Percentiles rank a stretch among this genome's conserved stretches.
These are phyloP conservation scores for Patella caerulea DNA, from an alignment of 2,888 invertebrate species.

Conservation along the genomic window DNA sequence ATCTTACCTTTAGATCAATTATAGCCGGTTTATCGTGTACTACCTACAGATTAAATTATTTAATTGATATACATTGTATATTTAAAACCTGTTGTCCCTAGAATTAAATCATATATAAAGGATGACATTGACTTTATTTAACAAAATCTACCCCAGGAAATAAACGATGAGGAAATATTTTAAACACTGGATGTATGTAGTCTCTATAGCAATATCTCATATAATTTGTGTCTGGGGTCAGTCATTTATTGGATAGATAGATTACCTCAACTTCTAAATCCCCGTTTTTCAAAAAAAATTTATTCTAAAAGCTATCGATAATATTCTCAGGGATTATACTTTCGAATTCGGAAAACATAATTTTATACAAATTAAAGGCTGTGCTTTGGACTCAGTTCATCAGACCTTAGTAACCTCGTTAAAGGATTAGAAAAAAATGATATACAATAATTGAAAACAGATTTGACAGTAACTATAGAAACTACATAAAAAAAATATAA, in stretches of 20 bases:
- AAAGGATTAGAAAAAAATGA: no score
- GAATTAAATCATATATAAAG: not conserved
- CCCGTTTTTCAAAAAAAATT: not conserved
- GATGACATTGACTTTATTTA: not conserved
- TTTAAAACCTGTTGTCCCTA: not conserved
- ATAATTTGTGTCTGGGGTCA: not conserved
- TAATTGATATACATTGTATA: not conserved
- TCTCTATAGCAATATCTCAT: not conserved
- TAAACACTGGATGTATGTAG: not conserved
- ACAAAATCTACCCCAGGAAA: not conserved
- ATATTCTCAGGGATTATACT: not conserved
- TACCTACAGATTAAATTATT: not conserved
- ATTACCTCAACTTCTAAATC: not conserved
- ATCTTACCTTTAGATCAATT: no score
- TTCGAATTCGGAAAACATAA: not conserved
- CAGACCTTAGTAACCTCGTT: no score
- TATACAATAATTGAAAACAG: no score
- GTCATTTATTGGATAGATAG: not conserved
- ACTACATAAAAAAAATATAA: no score
- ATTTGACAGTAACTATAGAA: no score
- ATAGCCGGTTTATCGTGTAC: no score
- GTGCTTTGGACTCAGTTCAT: no score
- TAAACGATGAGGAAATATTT: not conserved
- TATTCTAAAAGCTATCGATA: not conserved
- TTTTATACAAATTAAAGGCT: no score